Percentiles rank a stretch among this genome's conserved stretches.
phyloP scores from a whole-genome alignment of 1,140 invertebrate genomes.

The Papilio glaucus region DNA sequence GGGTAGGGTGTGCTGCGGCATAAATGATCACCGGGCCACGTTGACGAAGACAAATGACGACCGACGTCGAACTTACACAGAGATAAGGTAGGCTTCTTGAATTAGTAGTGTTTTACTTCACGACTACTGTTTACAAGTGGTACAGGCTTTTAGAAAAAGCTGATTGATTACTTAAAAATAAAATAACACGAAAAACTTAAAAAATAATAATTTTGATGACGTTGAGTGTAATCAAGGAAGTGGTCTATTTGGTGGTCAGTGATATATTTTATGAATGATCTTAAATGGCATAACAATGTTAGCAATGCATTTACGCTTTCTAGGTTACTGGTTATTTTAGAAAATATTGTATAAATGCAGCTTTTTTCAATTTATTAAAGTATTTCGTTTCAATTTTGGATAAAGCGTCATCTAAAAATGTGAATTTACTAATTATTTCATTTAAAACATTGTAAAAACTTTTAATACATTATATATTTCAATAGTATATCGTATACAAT shows the following conservation, averaged over 20 bases:
- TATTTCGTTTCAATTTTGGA: too few species aligned
- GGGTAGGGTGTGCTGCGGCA: slow-evolving; percentile 81
- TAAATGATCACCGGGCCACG: slow-evolving; percentile 80
- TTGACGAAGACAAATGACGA: slow-evolving; percentile 81
- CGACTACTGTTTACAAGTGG: slow-evolving; percentile 66
- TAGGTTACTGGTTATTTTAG: too few species aligned
- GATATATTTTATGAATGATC: too few species aligned
- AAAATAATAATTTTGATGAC: too few species aligned
- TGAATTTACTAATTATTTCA: background rate
- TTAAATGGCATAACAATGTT: too few species aligned
- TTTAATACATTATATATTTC: background rate
- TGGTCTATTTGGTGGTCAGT: too few species aligned
- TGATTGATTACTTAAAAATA: slow-evolving; percentile 10
- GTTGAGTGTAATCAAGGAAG: too few species aligned
- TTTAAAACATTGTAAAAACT: background rate
- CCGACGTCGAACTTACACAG: slow-evolving; percentile 77
- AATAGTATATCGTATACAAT: slow-evolving; percentile 27
- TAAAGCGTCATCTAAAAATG: too few species aligned
- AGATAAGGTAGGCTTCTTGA: slow-evolving; percentile 81
- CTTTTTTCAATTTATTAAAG: too few species aligned
- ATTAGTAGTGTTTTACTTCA: slow-evolving; percentile 77
- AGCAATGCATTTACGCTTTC: too few species aligned
- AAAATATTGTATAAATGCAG: too few species aligned
- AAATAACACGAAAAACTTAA: background rate
- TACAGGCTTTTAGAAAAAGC: background rate